phyloP scores from a whole-genome alignment of 2,113 vertebrate genomes.

The Grammomys surdaster region DNA sequence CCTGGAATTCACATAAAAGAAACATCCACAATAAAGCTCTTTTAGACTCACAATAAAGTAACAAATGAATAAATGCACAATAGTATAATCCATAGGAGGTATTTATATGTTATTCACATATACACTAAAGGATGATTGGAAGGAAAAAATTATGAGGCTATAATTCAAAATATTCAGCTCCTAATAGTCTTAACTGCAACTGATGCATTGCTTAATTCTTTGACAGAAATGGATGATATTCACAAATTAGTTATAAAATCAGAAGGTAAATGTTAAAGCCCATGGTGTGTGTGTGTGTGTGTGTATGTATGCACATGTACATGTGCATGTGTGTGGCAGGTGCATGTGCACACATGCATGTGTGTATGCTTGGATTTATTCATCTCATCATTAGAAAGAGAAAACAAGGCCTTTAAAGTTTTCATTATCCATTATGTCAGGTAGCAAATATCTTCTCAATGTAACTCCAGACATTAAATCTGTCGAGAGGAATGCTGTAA shows the following conservation, averaged over 20 bases:
- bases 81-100: constrained; percentile 47
- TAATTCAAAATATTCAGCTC: constrained; percentile 46
- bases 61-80: constrained; percentile 60
- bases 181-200: constrained; percentile 66
- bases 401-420: constrained; percentile 88
- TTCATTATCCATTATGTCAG: constrained; percentile 92
- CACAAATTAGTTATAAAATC: constrained; percentile 80
- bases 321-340: constrained; percentile 38
- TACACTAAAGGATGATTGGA: constrained; percentile 39
- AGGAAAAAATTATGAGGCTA: constrained; percentile 79
- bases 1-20: constrained; percentile 37
- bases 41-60: constrained; percentile 61
- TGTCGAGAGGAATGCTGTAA: constrained; percentile 92
- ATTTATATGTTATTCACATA: constrained; percentile 31
- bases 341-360: not conserved
- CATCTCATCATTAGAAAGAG: constrained; percentile 86
- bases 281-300: constrained; percentile 61
- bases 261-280: constrained; percentile 83
- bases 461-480: constrained; percentile 93
- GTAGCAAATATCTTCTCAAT: constrained; percentile 93
- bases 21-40: constrained; percentile 51
- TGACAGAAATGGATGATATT: constrained; percentile 54
- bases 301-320: constrained; percentile 53
- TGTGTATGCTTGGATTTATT: constrained; percentile 78
- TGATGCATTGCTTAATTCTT: constrained; percentile 63